Evolutionary conservation across 2,888 invertebrate species (phyloP), one percentile per base, ranked within the genome.

Genomic region (Lepetodrilus schrolli): DNA sequence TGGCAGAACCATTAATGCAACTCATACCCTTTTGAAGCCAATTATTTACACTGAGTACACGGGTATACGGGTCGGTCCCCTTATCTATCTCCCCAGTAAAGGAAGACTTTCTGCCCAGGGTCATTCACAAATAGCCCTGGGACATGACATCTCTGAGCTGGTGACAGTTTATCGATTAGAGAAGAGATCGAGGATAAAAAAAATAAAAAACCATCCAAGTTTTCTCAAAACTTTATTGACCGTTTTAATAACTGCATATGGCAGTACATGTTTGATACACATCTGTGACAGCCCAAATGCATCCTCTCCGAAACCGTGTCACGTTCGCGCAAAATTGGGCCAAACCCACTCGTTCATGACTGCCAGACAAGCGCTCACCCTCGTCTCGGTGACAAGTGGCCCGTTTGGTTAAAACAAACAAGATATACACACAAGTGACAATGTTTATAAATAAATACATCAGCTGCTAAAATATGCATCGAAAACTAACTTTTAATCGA

Each of bases 291-390:
- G n/a, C 37, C 26, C 37, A 50, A 34, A 50, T 70, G 48, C 70
- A 49, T 70, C 49, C 70, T 70, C 50, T 49, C 50, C 49, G 38
- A 48, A 70, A 30, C 34, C 58, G 17, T 21, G 34, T 34, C 30
- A 34, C 34, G 30, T 58, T 58, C 58, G 30, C 58, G 58, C 58
- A 58, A 58, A 58, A 58, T 58, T 58, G 58, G 58, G 58, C 30
- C 58, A 58, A 58, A 58, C 58, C 30, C 58, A 58, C 58, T 58
- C 58, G 58, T 34, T 58, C 58, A 58, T 58, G 58, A 58, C 58
- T 34, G 58, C 58, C 30, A 58, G 30, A 17, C 58, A 34, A 58
- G 26, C 17, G 34, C 58, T 30, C 58, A 58, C 58, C 58, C 58
- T 34, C 34, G 17, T 17, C 58, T 58, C 58, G 58, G 30, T 58